Evolutionary conservation across 53 echinoderm and acorn worm genomes (phyloP).

Genomic region (Arbacia lixula): DNA sequence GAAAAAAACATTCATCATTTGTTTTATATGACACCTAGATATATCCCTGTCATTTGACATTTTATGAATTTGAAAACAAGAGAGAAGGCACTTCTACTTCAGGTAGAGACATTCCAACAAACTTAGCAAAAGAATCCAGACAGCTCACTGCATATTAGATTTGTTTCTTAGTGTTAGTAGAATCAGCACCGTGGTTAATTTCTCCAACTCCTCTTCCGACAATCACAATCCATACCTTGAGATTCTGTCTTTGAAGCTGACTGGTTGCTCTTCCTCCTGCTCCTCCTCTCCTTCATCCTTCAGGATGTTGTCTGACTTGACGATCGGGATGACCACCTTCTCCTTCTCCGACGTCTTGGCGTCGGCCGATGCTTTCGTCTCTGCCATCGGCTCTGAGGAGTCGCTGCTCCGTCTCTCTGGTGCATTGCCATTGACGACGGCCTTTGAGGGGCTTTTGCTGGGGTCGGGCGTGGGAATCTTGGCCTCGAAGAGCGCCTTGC

Average conservation of each 20-base stretch:
- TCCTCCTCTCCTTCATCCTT: constrained; percentile 45
- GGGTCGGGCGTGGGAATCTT: constrained; percentile 23
- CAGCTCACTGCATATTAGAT: no score
- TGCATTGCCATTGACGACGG: constrained; percentile 53
- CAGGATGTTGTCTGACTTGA: constrained; percentile 49
- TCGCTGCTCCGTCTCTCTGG: constrained; percentile 6
- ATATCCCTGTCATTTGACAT: no score
- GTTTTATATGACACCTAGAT: no score
- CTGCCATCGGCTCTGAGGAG: neutral
- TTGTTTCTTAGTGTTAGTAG: no score
- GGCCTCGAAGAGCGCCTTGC: constrained; percentile 70
- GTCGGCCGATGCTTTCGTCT: constrained; percentile 36
- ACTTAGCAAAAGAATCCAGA: no score
- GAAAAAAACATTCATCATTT: no score
- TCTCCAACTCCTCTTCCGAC: no score
- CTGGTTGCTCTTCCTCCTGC: constrained; percentile 45
- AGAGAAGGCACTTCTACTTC: no score
- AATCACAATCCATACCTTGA: constrained; percentile 72
- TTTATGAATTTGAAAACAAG: no score
- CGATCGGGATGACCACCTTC: no score
- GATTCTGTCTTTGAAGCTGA: constrained; percentile 82
- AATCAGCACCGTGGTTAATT: no score
- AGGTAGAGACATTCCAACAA: no score
- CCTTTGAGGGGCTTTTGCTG: constrained; percentile 11
- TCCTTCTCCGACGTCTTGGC: constrained; percentile 62